Conservation (phyloP, 2,797 vertebrate species). For the Enteromius mattozi region DNA sequence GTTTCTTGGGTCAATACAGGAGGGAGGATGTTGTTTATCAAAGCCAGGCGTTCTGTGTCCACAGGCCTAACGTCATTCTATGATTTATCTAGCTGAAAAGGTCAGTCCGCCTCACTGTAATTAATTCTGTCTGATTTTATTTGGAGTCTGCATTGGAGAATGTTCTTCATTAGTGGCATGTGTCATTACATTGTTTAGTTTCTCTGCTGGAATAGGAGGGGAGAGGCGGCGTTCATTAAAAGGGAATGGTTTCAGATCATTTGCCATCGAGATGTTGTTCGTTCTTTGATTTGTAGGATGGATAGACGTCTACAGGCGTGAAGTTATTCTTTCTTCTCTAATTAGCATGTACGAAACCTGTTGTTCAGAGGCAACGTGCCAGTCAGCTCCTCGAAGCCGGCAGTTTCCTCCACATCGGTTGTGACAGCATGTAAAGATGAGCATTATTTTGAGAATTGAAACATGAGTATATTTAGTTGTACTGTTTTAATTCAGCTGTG, state of each 20-base stretch:
- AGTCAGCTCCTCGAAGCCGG: background rate
- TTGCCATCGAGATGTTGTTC: constrained; percentile 17
- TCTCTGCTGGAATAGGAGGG: constrained; percentile 32
- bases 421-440: background rate
- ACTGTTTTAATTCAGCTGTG: constrained; percentile 23
- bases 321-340: constrained; percentile 31
- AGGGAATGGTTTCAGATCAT: constrained; percentile 35
- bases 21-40: constrained; percentile 73
- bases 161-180: constrained; percentile 69
- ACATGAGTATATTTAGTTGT: background rate
- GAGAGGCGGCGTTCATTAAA: constrained; percentile 49
- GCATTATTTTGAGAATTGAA: background rate
- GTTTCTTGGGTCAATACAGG: constrained; percentile 65
- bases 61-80: constrained; percentile 65
- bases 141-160: constrained; percentile 64
- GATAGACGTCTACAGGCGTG: background rate
- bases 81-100: constrained; percentile 81
- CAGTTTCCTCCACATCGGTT: background rate
- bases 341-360: constrained; percentile 32
- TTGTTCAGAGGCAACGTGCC: constrained; percentile 12
- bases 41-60: constrained; percentile 66
- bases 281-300: constrained; percentile 11
- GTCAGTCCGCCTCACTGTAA: constrained; percentile 72
- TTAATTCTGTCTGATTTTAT: constrained; percentile 79
- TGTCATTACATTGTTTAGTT: constrained; percentile 64